Evolutionary conservation across 2,113 vertebrate species (phyloP).

Genomic region (Felis chaus): DNA sequence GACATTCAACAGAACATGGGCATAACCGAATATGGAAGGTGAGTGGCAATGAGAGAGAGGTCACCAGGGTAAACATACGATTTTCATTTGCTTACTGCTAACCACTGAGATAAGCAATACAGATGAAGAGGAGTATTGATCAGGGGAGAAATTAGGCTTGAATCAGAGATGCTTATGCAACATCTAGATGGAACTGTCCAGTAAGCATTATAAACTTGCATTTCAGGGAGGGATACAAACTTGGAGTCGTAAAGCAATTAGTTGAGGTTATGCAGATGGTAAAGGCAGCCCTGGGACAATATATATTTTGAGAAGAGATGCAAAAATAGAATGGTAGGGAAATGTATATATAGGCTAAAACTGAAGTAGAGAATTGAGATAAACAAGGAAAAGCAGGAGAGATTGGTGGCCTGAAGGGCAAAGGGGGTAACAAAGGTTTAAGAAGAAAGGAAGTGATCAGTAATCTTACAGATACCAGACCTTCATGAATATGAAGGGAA

Average conservation of each 20-base stretch:
- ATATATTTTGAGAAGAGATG: neutral
- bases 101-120: neutral
- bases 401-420: neutral
- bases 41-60: neutral
- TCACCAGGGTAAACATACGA: neutral
- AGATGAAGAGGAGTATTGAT: neutral
- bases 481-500: neutral
- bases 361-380: neutral
- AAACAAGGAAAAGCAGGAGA: neutral
- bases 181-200: neutral
- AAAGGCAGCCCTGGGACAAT: neutral
- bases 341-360: neutral
- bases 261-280: neutral
- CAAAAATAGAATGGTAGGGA: neutral
- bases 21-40: no score
- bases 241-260: neutral
- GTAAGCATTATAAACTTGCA: neutral
- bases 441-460: neutral
- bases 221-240: neutral
- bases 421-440: neutral
- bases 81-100: neutral
- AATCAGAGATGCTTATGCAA: neutral
- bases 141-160: neutral
- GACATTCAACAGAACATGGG: neutral
- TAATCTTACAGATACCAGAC: neutral